phyloP scores from a whole-genome alignment of 2,797 vertebrate genomes.

The Petrocephalus schoutedeni region DNA sequence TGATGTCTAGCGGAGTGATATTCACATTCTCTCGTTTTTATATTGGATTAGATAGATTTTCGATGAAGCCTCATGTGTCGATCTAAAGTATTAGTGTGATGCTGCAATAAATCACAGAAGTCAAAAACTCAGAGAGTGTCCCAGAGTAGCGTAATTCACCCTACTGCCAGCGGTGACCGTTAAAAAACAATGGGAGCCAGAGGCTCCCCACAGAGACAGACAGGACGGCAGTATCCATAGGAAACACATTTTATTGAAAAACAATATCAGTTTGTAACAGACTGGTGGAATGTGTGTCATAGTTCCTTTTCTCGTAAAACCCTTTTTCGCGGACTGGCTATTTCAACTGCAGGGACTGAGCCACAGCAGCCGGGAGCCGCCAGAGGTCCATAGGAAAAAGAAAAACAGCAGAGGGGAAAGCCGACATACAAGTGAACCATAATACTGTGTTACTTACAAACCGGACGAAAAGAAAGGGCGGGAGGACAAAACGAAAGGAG shows the following conservation, averaged over 20 bases:
- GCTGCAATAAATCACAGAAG: too few species aligned
- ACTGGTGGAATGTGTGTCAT: conserved; percentile 89
- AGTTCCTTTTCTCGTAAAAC: conserved; percentile 65
- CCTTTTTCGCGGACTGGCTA: conserved; percentile 70
- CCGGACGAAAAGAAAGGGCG: conserved; percentile 73
- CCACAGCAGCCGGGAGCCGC: conserved; percentile 74
- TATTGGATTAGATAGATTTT: too few species aligned
- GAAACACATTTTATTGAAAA: conserved; percentile 99
- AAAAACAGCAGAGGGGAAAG: conserved; percentile 41
- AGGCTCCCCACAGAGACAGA: conserved; percentile 1
- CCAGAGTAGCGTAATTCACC: too few species aligned
- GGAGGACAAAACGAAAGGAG: conserved; percentile 32
- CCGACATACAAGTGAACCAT: conserved; percentile 81
- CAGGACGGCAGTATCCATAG: conserved; percentile 78
- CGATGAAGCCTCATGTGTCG: too few species aligned
- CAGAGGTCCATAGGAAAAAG: conserved; percentile 68
- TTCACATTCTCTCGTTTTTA: too few species aligned
- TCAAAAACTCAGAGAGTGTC: too few species aligned
- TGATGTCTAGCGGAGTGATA: too few species aligned
- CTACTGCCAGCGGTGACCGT: background rate
- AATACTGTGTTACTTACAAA: conserved; percentile 99
- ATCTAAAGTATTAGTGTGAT: too few species aligned
- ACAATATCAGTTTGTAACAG: conserved; percentile 99
- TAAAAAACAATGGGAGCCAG: background rate
- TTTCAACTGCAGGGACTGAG: conserved; percentile 73